Evolutionary conservation across 1,140 invertebrate species (phyloP), one percentile per base, ranked within the genome.

Genomic region (Achroia grisella): DNA sequence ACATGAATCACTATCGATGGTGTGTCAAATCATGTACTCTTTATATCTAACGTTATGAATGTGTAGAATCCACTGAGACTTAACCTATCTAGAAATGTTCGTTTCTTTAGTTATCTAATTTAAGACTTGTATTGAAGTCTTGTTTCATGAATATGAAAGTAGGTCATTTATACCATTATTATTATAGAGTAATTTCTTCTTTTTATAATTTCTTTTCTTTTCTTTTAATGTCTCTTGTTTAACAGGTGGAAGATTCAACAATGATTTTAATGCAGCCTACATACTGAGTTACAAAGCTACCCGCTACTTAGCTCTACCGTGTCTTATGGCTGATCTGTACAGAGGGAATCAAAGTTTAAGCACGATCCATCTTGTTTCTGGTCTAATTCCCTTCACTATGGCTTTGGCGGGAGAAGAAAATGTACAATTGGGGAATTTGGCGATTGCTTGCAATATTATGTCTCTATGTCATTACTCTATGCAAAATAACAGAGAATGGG

Each of bases 281-380:
- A n/a, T n/a, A 0, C 48, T 80, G 10, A 78, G 76, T 43, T 42
- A 52, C n/a, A 64, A 52, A 15, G 76, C 76, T 3, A 46, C 67
- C 0, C 48, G 62, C 30, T 80, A 80, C 43, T 50, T 83, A 2
- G 67, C 79, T 0, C 35, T 83, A n/a, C 74, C 76, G 1, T 80
- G 76, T 49, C 36, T 83, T 9, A 83, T 67, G 51, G 79, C 79
- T 0, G 79, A 83, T 35, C 44, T 83, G 10, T 67, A 75, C 36
- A 52, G 63, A 6, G 43, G 42, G 0, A 63, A 83, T 29, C 39
- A 65, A 5, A 31, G 17, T 3, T 10, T 80, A 4, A 62, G 66
- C 13, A 33, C 48, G 0, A 9, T 75, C 3, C 76, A 80, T 46
- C 49, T 83, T 30, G 30, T 71, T 5, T 77, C 74, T 31, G 79